Percentiles rank a stretch among this genome's conserved stretches.
Conservation (phyloP, 2,888 invertebrate species). For the Caenorhabditis angaria region DNA sequence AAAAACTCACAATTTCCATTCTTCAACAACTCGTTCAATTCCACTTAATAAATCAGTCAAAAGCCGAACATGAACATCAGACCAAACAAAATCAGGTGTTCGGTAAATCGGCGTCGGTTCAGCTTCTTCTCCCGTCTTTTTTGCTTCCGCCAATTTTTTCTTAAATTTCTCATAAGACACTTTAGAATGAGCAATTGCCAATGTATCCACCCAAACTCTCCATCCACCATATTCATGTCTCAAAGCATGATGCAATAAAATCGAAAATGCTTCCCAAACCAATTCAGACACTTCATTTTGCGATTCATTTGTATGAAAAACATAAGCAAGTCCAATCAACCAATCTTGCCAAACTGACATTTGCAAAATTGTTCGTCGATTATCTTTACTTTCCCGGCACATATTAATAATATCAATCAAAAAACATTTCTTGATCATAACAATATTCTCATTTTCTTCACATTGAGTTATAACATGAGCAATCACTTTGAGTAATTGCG, state of each 20-base stretch:
- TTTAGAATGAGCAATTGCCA: conserved; percentile 98
- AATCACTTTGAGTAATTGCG: conserved; percentile 97
- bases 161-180: conserved; percentile 98
- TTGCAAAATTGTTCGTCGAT: conserved; percentile 90
- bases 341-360: conserved; percentile 99
- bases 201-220: conserved; percentile 99
- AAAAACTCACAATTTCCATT: conserved; percentile 77
- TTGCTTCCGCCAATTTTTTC: conserved; percentile 22
- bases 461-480: conserved; percentile 95
- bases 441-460: conserved; percentile 87
- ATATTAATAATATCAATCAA: conserved; percentile 97
- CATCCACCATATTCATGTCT: conserved; percentile 99
- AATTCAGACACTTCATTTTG: conserved; percentile 87
- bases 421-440: conserved; percentile 91
- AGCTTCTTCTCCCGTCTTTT: conserved; percentile 16
- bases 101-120: conserved; percentile 92
- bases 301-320: conserved; percentile 82
- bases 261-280: conserved; percentile 95
- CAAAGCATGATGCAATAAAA: conserved; percentile 97
- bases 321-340: conserved; percentile 93
- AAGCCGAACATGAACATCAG: conserved; percentile 92
- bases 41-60: conserved; percentile 95
- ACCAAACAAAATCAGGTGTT: conserved; percentile 99
- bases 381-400: conserved; percentile 95
- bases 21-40: conserved; percentile 95